These are phyloP conservation scores for Drosophila siamana DNA, from an alignment of 2,888 invertebrate genomes.

Conservation along the genomic window DNA sequence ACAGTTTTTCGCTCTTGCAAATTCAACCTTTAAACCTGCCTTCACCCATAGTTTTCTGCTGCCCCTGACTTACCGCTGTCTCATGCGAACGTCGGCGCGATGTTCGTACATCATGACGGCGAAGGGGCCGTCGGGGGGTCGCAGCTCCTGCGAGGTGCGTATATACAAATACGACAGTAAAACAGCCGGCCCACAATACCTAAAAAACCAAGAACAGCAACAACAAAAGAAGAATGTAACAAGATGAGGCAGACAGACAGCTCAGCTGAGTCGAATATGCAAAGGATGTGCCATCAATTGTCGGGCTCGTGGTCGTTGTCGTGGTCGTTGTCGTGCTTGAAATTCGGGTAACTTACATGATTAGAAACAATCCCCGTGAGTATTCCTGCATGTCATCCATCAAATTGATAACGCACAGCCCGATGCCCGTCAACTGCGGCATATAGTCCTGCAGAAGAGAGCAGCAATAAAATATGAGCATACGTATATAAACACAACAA, in stretches of 20 bases:
- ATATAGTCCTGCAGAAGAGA: constrained; percentile 86
- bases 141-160: constrained; percentile 88
- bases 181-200: constrained; percentile 85
- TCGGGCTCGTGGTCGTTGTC: too few species aligned
- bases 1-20: too few species aligned
- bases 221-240: background rate
- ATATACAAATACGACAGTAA: constrained; percentile 89
- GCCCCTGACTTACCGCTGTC: constrained; percentile 80
- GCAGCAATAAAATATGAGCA: background rate
- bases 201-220: constrained; percentile 63
- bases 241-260: too few species aligned
- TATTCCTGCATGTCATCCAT: constrained; percentile 89
- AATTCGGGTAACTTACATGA: constrained; percentile 88
- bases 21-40: too few species aligned
- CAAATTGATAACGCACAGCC: constrained; percentile 88
- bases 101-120: constrained; percentile 87
- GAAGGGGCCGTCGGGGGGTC: constrained; percentile 86
- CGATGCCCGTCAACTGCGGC: constrained; percentile 87
- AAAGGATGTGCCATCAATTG: background rate
- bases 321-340: too few species aligned
- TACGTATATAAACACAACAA: too few species aligned
- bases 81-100: constrained; percentile 83
- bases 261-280: background rate
- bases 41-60: too few species aligned
- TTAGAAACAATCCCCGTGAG: constrained; percentile 88